Base-by-base conservation (phyloP, 2,888 invertebrate genomes). In the Rosalia funebris region DNA sequence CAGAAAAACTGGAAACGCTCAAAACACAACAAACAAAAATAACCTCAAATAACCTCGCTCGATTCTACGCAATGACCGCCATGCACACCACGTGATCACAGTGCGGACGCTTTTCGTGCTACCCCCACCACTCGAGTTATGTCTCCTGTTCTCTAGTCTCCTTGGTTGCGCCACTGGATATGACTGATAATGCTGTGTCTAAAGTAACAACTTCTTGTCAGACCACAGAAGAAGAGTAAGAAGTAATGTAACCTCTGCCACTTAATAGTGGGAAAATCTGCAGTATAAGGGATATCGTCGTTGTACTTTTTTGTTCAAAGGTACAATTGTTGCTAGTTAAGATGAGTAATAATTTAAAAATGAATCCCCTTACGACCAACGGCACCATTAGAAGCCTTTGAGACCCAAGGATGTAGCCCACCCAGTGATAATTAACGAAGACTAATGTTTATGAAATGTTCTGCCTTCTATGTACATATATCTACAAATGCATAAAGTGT, bases 341-440 rank as follows among this genome's bases (percentile, higher is more conserved):
- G 11, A 45, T 50, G 39, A 37, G 25, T 25, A 41, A 25, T 50
- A 50, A 39, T 7, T 39, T 15, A 16, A 16, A 15, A 14, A 50
- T 20, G 10, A 11, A 12, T 39, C 39, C 20, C 15, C 25, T 10
- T 10, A 19, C 39, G n/a, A 50, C 20, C 17, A 20, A 50, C 37
- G 39, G 20, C 37, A 50, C 37, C 39, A 50, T 20, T 2, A 25
- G 15, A 39, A 39, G 25, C 36, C 50, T 50, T 17, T 20, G 11
- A 39, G 25, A 19, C 14, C 5, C 11, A 50, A 50, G 50, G 37
- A 50, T 50, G 50, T 25, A 39, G 39, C 10, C 39, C 14, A 16
- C n/a, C n/a, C 37, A 39, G 20, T 14, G 31, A 20, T 14, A 50
- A 37, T 19, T 15, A 48, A 37, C 37, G 37, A 36, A 37, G 19